Base-by-base conservation (phyloP, 2,797 vertebrate species). In the Pseudotriccus pelzelni region DNA sequence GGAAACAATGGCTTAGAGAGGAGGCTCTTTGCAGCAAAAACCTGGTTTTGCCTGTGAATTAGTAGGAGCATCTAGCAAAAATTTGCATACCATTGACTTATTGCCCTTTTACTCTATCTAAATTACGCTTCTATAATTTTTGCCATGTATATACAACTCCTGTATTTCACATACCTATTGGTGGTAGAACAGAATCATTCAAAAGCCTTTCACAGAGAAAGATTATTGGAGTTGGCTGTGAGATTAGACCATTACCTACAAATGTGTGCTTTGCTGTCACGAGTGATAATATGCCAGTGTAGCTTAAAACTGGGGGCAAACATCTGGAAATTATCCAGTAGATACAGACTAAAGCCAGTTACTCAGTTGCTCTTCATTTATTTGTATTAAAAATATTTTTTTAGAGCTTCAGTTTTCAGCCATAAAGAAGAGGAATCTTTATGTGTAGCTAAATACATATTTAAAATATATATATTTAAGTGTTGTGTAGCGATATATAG, bases 241-340 rank as follows among this genome's bases (percentile, higher is more conserved):
- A 97, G 98, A 98, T 99, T 98, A 98, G 96, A 96, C 97, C 97
- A 98, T 98, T 98, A 98, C 97, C 96, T 97, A 97, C 98, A 98
- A 98, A 97, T 99, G 98, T 97, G 96, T 98, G 97, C 98, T 99
- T 99, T 99, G 98, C 98, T 98, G 97, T 98, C 98, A 98, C 98
- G 98, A 98, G 98, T 98, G 98, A 98, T 97, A 96, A 97, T 98
- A 97, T 98, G 98, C 98, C 98, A 98, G 98, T 97, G 97, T 91
- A 97, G 95, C 97, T 98, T 99, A 98, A 99, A 99, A 98, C 97
- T 98, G 96, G 98, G 98, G 97, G 97, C 97, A 98, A 98, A 98
- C 95, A 97, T 52, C 53, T 10, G 62, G 94, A 97, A 96, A 96
- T 95, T 95, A 94, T 82, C 77, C 80, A 83, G 89, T 96, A 96